These are phyloP conservation scores for Muraenolepis orangiensis DNA, from an alignment of 2,797 vertebrate species.

Conservation along the genomic window DNA sequence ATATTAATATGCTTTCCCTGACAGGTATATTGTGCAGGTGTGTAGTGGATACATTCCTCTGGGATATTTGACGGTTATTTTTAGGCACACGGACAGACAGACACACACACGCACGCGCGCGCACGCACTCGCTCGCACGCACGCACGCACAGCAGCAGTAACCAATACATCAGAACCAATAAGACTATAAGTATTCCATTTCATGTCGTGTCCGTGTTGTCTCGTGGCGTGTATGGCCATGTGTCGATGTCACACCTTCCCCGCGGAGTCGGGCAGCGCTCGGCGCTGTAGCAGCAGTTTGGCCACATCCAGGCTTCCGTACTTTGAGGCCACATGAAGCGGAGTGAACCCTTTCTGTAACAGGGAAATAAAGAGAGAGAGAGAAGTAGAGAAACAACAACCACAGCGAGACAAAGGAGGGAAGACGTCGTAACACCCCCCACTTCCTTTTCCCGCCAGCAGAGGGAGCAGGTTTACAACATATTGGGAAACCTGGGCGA, in stretches of 20 bases:
- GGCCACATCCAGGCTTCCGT: slow-evolving; percentile 93
- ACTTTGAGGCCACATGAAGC: slow-evolving; percentile 93
- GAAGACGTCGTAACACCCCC: neutral
- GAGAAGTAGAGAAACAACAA: too few relatives aligned
- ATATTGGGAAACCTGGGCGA: neutral
- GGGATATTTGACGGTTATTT: too few relatives aligned
- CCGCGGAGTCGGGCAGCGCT: slow-evolving; percentile 85
- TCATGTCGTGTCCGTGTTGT: neutral
- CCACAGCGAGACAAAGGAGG: slow-evolving; percentile 20
- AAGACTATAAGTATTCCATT: neutral
- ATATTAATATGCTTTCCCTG: too few relatives aligned
- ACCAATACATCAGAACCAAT: neutral
- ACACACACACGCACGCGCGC: too few relatives aligned
- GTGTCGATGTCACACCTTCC: slow-evolving; percentile 80
- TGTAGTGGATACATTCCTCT: too few relatives aligned
- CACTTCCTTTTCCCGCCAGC: slow-evolving; percentile 38
- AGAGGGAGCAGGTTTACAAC: slow-evolving; percentile 48
- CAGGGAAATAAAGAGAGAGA: neutral
- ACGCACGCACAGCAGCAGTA: neutral
- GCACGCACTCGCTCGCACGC: too few relatives aligned
- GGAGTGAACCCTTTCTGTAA: slow-evolving; percentile 96
- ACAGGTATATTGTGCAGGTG: too few relatives aligned
- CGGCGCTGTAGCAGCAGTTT: slow-evolving; percentile 89
- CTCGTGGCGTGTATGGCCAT: too few relatives aligned
- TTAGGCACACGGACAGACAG: too few relatives aligned